phyloP scores from a whole-genome alignment of 2,797 vertebrate genomes.

The Geotria australis region DNA sequence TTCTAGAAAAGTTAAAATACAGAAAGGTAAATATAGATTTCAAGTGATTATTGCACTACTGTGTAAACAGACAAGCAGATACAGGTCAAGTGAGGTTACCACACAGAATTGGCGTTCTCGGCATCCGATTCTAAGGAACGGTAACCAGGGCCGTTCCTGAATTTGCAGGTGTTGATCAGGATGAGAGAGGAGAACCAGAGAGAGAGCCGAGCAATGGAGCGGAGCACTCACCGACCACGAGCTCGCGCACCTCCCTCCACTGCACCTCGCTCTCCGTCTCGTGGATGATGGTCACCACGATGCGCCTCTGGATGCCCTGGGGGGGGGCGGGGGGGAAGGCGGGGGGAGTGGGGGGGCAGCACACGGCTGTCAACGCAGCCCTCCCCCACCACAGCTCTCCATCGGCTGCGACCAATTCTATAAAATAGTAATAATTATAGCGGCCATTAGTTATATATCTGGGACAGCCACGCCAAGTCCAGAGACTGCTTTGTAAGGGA shows the following conservation, averaged over 20 bases:
- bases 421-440: no score
- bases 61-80: no score
- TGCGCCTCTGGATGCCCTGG: conserved; percentile 79
- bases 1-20: no score
- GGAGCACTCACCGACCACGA: conserved; percentile 61
- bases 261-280: conserved; percentile 87
- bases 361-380: not conserved
- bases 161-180: not conserved
- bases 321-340: conserved; percentile 2
- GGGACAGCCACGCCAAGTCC: no score
- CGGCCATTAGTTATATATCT: no score
- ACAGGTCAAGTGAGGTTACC: no score
- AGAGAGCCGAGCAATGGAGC: not conserved
- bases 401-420: no score
- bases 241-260: conserved; percentile 85
- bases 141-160: not conserved
- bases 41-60: no score
- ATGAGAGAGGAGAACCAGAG: not conserved
- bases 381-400: not conserved
- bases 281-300: conserved; percentile 82
- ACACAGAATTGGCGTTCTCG: no score
- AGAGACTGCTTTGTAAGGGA: no score
- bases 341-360: conserved; percentile 1
- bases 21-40: no score
- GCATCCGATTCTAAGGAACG: not conserved